Evolutionary conservation across 2,113 vertebrate genomes (phyloP).

Genomic region (Bettongia penicillata): DNA sequence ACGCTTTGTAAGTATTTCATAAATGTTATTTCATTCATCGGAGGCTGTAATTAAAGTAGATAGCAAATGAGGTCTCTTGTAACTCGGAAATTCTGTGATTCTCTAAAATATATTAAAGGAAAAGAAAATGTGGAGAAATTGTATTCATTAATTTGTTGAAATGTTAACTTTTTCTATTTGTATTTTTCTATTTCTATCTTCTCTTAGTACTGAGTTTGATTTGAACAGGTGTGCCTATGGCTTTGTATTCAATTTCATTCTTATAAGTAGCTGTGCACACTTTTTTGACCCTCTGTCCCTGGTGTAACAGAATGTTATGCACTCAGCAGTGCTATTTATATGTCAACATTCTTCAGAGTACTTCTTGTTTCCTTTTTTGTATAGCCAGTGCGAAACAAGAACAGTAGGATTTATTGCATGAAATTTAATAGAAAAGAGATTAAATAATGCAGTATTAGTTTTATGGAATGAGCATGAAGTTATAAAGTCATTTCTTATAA

Average conservation of each 20-base stretch:
- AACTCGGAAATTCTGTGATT: background rate
- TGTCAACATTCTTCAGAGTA: constrained; percentile 65
- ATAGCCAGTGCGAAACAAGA: constrained; percentile 55
- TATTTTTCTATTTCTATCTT: constrained; percentile 17
- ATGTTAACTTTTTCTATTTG: background rate
- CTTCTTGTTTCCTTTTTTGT: constrained; percentile 59
- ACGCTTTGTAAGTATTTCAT: background rate
- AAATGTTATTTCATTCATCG: background rate
- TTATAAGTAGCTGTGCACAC: constrained; percentile 55
- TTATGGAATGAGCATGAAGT: background rate
- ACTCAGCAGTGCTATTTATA: constrained; percentile 79
- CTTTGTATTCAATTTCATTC: constrained; percentile 45
- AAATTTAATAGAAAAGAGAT: constrained; percentile 17
- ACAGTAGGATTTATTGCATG: constrained; percentile 52
- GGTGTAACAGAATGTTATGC: constrained; percentile 56
- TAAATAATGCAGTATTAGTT: constrained; percentile 24
- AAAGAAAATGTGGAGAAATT: background rate
- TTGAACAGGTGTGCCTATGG: constrained; percentile 26
- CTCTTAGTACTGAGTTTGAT: constrained; percentile 53
- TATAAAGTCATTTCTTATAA: background rate
- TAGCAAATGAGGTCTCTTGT: background rate
- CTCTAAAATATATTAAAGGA: background rate
- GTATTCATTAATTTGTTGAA: background rate
- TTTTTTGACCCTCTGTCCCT: constrained; percentile 53
- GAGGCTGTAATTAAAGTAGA: background rate